Conservation (phyloP, 2,113 vertebrate genomes). For the Rhinoptilus africanus region DNA sequence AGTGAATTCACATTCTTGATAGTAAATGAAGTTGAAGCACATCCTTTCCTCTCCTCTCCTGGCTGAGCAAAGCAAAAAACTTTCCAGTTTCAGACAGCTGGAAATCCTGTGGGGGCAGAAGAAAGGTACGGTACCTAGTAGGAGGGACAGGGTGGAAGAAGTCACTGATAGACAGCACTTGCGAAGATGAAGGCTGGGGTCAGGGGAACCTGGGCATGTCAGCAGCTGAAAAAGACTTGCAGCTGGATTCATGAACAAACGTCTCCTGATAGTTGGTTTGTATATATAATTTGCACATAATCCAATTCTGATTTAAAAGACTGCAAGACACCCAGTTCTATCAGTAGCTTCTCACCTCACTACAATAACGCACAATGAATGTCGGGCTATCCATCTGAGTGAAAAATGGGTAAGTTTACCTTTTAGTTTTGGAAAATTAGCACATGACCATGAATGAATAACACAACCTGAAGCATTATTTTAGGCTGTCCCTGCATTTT, state of each 20-base stretch:
- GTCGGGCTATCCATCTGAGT: background rate
- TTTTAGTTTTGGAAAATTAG: background rate
- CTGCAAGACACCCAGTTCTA: background rate
- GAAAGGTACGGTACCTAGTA: background rate
- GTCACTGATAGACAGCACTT: fast-evolving
- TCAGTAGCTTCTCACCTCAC: background rate
- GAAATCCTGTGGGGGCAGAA: background rate
- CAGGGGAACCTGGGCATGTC: background rate
- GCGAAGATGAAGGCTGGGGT: background rate
- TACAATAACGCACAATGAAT: background rate
- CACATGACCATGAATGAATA: background rate
- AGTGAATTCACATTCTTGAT: background rate
- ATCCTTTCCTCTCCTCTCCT: background rate
- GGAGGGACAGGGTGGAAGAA: background rate
- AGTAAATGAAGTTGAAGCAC: background rate
- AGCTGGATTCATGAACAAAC: background rate
- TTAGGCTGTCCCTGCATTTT: background rate
- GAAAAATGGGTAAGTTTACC: background rate
- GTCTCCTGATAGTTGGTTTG: background rate
- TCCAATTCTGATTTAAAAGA: background rate
- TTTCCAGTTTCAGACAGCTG: background rate
- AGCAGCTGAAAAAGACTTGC: background rate
- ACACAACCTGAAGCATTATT: background rate
- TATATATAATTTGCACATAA: background rate
- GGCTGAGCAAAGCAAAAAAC: background rate